A percentile compares a stretch with the other conserved stretches of the same genome.
These are phyloP conservation scores for Heteromormyrus szaboi DNA, from an alignment of 2,797 vertebrate species.

Conservation along the genomic window DNA sequence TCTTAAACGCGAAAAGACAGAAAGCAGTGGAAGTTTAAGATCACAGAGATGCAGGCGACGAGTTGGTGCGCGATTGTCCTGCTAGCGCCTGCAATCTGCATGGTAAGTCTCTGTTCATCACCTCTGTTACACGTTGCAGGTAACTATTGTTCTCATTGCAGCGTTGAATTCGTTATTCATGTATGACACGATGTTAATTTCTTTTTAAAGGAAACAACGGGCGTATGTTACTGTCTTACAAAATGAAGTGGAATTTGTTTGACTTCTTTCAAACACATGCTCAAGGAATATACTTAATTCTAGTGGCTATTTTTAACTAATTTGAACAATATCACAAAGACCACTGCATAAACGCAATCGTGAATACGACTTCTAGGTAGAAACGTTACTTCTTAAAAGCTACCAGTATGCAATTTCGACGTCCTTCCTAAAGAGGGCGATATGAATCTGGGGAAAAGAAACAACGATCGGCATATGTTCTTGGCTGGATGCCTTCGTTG, in stretches of 20 bases:
- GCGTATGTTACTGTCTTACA: neutral
- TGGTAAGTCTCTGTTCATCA: constrained; percentile 69
- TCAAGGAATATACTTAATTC: neutral
- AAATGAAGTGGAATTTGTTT: neutral
- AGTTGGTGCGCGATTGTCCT: constrained; percentile 72
- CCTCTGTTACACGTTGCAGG: neutral
- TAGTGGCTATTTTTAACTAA: neutral
- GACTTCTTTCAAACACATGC: neutral
- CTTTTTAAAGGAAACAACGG: neutral
- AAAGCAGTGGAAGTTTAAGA: constrained; percentile 80
- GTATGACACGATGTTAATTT: neutral
- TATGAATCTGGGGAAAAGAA: neutral
- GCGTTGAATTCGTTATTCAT: neutral
- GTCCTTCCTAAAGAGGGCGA: constrained; percentile 15
- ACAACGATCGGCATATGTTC: neutral
- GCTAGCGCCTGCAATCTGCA: constrained; percentile 72
- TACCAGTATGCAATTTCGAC: neutral
- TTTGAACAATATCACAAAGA: neutral
- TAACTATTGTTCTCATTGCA: neutral
- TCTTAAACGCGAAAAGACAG: constrained; percentile 72
- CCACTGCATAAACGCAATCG: neutral
- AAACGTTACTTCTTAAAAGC: neutral
- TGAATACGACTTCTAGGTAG: neutral
- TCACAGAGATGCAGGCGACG: constrained; percentile 77
- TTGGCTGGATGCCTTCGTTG: neutral